A percentile compares a stretch with the other conserved stretches of the same genome.
Evolutionary conservation across 2,113 vertebrate species (phyloP).

Genomic region (Cyanistes caeruleus): DNA sequence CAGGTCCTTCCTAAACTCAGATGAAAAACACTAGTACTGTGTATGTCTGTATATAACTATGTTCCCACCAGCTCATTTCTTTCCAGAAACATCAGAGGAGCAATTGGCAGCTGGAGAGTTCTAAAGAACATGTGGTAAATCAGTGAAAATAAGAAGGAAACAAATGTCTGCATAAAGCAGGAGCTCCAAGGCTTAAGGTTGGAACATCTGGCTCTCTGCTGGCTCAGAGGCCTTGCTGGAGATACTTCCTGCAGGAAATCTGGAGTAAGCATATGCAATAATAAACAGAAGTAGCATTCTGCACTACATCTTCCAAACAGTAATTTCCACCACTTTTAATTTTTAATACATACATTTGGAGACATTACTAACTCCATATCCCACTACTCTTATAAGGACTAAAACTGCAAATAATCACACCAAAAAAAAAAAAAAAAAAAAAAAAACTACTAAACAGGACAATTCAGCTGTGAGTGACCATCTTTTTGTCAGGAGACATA

Average conservation of each 20-base stretch:
- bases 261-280: not conserved
- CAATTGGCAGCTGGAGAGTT: not conserved
- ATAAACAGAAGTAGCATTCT: constrained; percentile 3
- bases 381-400: not conserved
- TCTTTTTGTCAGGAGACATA: not conserved
- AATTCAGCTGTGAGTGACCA: not conserved
- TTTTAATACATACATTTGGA: not conserved
- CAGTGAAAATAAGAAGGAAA: not conserved
- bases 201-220: constrained; percentile 14
- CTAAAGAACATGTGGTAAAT: not conserved
- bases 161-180: not conserved
- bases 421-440: not conserved
- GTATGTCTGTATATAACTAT: not conserved
- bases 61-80: not conserved
- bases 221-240: not conserved
- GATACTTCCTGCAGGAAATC: constrained; percentile 42
- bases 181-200: not conserved
- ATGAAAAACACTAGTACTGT: not conserved
- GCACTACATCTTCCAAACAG: not conserved
- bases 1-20: not conserved
- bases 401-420: not conserved
- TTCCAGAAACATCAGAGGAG: not conserved
- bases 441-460: not conserved
- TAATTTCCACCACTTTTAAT: not conserved
- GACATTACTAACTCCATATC: not conserved